These are phyloP conservation scores for Phyllopteryx taeniolatus DNA, from an alignment of 2,113 vertebrate species.

Conservation along the genomic window DNA sequence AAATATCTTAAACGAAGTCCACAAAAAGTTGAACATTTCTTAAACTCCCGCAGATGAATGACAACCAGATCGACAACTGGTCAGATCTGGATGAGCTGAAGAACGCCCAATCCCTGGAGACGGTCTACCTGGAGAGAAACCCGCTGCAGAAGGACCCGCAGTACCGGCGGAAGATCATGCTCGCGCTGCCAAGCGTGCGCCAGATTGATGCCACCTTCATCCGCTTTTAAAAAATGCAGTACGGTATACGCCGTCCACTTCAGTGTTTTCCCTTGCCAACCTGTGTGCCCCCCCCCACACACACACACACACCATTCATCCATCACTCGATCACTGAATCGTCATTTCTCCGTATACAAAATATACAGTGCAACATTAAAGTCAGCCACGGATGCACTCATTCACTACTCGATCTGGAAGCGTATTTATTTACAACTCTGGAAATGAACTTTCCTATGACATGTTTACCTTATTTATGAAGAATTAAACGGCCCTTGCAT, in stretches of 20 bases:
- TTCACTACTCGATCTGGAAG: conserved; percentile 42
- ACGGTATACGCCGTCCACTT: conserved; percentile 18
- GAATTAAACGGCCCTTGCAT: neutral
- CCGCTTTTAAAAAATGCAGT: conserved; percentile 79
- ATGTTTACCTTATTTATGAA: conserved; percentile 25
- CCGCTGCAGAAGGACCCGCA: conserved; percentile 96
- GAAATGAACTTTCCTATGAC: conserved; percentile 26
- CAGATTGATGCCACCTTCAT: conserved; percentile 98
- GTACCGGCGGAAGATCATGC: conserved; percentile 95
- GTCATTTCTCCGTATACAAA: conserved; percentile 19
- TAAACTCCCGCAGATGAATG: conserved; percentile 84
- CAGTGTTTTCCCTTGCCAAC: conserved; percentile 33
- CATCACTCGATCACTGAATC: conserved; percentile 35
- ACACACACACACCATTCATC: conserved; percentile 26
- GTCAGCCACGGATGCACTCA: conserved; percentile 44
- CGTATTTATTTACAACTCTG: conserved; percentile 54
- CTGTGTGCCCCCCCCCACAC: conserved; percentile 11
- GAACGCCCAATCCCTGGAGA: conserved; percentile 86
- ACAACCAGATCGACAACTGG: conserved; percentile 96
- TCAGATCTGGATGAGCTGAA: conserved; percentile 94
- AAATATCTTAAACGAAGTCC: neutral
- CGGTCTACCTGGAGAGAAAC: conserved; percentile 93
- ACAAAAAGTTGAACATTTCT: neutral
- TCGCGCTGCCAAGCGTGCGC: conserved; percentile 89
- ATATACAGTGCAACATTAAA: conserved; percentile 40